These are phyloP conservation scores for Thrips palmi DNA, from an alignment of 1,140 invertebrate species.

Conservation along the genomic window DNA sequence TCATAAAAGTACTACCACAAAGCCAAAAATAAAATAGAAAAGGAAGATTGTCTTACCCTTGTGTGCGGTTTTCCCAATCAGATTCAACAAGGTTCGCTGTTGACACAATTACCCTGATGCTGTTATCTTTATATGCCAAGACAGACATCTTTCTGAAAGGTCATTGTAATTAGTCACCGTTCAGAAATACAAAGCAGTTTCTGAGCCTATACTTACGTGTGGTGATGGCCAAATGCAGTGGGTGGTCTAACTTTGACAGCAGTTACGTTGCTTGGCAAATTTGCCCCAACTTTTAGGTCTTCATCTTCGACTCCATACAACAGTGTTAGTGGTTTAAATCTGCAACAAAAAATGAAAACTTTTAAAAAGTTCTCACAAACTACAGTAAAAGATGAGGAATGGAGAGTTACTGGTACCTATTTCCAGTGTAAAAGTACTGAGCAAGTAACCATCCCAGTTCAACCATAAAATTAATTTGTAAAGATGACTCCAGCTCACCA, in stretches of 20 bases:
- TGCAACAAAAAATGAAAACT: conserved; percentile 20
- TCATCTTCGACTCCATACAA: conserved; percentile 57
- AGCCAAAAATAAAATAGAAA: conserved; percentile 2
- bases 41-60: conserved; percentile 41
- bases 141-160: conserved; percentile 71
- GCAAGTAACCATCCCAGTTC: conserved; percentile 69
- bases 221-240: conserved; percentile 71
- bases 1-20: conserved; percentile 7
- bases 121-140: conserved; percentile 60
- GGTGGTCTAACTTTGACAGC: conserved; percentile 50
- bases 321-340: conserved; percentile 50
- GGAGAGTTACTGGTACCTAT: conserved; percentile 29
- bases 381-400: conserved; percentile 9
- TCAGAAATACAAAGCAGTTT: not conserved
- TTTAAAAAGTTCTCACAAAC: not conserved
- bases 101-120: conserved; percentile 68
- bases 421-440: conserved; percentile 54
- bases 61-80: conserved; percentile 88
- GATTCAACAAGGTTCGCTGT: conserved; percentile 81
- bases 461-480: conserved; percentile 87
- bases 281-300: conserved; percentile 25
- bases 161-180: conserved; percentile 5
- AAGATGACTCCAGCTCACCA: conserved; percentile 45
- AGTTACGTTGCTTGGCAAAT: conserved; percentile 36
- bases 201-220: conserved; percentile 57